Evolutionary conservation across 2,797 vertebrate species (phyloP), one percentile per base, ranked within the genome.

Genomic region (Kryptolebias ocellatus): DNA sequence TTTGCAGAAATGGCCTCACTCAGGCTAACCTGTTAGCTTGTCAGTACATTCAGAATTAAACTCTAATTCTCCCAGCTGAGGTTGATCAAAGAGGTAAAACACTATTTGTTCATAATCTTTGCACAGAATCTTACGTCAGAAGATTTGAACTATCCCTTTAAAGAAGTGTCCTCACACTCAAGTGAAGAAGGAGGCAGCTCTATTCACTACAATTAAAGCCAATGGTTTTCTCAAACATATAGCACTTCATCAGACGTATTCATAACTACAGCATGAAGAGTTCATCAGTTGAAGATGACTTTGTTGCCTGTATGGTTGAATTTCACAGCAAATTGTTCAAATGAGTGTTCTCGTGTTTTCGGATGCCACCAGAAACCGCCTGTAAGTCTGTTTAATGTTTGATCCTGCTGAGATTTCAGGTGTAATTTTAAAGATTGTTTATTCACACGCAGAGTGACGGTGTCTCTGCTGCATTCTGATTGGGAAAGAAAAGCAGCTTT

Each of bases 341-440:
- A 84, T 75, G n/a, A 52, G 28, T 27, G 39, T 68, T 60, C 47
- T 28, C 34, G 60, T 18, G 3, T 59, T 81, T 64, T 61, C 63
- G 70, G 75, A 67, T 2, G 44, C 51, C 50, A 84, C 72, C 59
- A 72, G 57, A 50, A 64, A 51, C 63, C 72, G 68, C 66, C 74
- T 64, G 47, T 81, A 45, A 54, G 53, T 60, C 59, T 37, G 11
- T 83, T 84, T 79, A 78, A 79, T 82, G 67, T 76, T 17, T 70
- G 77, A 87, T 86, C 80, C 84, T 72, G 67, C 79, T 4, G 9
- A 78, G 79, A 83, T 75, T 62, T 54, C 20, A 49, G 17, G 29
- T 44, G 73, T 72, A 45, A 83, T 80, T 79, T 76, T 79, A 80
- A 89, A 83, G 70, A 69, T 68, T 67, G 58, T 83, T 87, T 74